Percentiles rank a stretch among this genome's conserved stretches.
Conservation (phyloP, 1,140 invertebrate species). For the Diachasma alloeum region DNA sequence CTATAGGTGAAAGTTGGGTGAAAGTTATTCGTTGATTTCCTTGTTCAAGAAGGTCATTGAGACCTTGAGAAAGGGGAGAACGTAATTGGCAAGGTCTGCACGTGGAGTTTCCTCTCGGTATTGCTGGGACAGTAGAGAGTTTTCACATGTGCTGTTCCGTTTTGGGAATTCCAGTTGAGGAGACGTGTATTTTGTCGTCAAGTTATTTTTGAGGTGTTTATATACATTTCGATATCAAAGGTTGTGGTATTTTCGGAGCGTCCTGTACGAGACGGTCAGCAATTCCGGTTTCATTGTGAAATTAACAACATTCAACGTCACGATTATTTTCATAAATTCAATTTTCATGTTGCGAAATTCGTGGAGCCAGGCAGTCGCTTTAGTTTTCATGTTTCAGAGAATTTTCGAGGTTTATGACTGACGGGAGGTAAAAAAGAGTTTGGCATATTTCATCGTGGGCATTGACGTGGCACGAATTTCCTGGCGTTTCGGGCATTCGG, state of each 20-base stretch:
- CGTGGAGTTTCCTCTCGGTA: neutral
- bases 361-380: neutral
- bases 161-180: neutral
- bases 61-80: neutral
- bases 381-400: neutral
- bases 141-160: too few species aligned
- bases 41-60: neutral
- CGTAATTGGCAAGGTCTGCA: constrained; percentile 8
- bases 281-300: neutral
- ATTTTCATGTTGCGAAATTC: neutral
- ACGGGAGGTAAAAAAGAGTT: neutral
- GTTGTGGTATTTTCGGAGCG: too few species aligned
- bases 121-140: neutral
- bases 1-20: neutral
- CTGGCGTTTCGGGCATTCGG: constrained; percentile 30
- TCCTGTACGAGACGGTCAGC: too few species aligned
- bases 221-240: too few species aligned
- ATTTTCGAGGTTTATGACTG: neutral
- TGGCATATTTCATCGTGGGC: neutral
- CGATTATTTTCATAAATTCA: neutral
- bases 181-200: too few species aligned
- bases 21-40: neutral
- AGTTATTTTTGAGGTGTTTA: too few species aligned
- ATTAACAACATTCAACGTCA: too few species aligned
- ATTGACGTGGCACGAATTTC: constrained; percentile 1